phyloP scores from a whole-genome alignment of 2,797 vertebrate genomes.

The Sebastes goodei region DNA sequence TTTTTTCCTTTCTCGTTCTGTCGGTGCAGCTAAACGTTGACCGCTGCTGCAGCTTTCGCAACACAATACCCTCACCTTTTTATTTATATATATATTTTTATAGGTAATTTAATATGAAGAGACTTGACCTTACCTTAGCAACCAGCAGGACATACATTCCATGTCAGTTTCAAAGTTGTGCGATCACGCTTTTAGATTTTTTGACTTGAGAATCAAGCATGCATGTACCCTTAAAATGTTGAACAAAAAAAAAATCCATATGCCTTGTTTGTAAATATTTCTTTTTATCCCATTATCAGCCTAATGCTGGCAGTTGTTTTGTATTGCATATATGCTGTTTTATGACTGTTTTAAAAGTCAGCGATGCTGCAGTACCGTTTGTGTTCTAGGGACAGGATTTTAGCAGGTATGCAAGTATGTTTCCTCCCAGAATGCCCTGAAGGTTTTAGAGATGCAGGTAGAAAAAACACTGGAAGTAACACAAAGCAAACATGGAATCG shows the following conservation, averaged over 20 bases:
- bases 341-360: conserved; percentile 44
- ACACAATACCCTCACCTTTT: conserved; percentile 77
- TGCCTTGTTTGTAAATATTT: conserved; percentile 69
- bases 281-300: conserved; percentile 55
- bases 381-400: conserved; percentile 14
- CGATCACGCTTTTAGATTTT: conserved; percentile 58
- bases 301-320: conserved; percentile 63
- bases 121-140: conserved; percentile 67
- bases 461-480: conserved; percentile 48
- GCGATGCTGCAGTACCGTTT: conserved; percentile 49
- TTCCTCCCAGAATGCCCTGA: conserved; percentile 26
- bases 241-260: conserved; percentile 55
- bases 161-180: conserved; percentile 55
- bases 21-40: conserved; percentile 78
- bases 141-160: conserved; percentile 73
- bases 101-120: conserved; percentile 85
- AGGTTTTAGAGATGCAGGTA: conserved; percentile 40
- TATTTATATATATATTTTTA: conserved; percentile 85
- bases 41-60: conserved; percentile 80
- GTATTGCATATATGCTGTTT: conserved; percentile 46
- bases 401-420: conserved; percentile 4
- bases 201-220: conserved; percentile 67
- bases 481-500: conserved; percentile 12
- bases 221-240: conserved; percentile 65
- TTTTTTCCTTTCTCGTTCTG: conserved; percentile 20